phyloP scores from a whole-genome alignment of 2,888 invertebrate genomes.

The Minunthozetes semirufus region DNA sequence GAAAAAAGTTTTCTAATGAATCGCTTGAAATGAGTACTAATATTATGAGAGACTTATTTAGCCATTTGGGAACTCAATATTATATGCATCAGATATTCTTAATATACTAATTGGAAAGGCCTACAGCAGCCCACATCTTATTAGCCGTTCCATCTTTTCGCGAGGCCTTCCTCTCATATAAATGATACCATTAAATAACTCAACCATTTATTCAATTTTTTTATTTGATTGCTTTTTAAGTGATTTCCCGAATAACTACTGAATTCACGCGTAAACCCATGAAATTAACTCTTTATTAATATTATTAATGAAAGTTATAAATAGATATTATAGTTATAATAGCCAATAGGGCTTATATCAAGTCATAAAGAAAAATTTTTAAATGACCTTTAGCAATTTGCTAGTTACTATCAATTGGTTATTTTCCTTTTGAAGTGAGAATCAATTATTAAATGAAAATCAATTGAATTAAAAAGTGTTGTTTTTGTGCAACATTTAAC shows the following conservation, averaged over 20 bases:
- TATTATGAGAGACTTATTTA: slow-evolving; percentile 22
- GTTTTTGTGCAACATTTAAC: neutral
- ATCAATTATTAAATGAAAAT: too few species aligned
- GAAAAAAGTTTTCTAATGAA: slow-evolving; percentile 29
- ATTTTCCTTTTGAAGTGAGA: too few species aligned
- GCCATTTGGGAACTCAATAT: slow-evolving; percentile 7
- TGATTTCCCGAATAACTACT: neutral
- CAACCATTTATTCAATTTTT: slow-evolving; percentile 9
- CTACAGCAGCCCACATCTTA: neutral
- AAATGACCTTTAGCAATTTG: too few species aligned
- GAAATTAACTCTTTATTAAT: neutral
- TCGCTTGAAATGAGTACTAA: slow-evolving; percentile 1
- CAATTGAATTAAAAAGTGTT: neutral
- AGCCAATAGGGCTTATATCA: neutral
- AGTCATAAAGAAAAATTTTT: too few species aligned
- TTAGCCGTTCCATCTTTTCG: slow-evolving; percentile 9
- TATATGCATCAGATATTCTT: slow-evolving; percentile 29
- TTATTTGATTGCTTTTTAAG: slow-evolving; percentile 21
- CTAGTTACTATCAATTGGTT: too few species aligned
- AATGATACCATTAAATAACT: neutral
- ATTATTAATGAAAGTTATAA: neutral
- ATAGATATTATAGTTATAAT: neutral
- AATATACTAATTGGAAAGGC: slow-evolving; percentile 26
- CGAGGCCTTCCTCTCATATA: neutral
- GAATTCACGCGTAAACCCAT: neutral